Conservation (phyloP, 2,113 vertebrate species). For the Heterochromis multidens region DNA sequence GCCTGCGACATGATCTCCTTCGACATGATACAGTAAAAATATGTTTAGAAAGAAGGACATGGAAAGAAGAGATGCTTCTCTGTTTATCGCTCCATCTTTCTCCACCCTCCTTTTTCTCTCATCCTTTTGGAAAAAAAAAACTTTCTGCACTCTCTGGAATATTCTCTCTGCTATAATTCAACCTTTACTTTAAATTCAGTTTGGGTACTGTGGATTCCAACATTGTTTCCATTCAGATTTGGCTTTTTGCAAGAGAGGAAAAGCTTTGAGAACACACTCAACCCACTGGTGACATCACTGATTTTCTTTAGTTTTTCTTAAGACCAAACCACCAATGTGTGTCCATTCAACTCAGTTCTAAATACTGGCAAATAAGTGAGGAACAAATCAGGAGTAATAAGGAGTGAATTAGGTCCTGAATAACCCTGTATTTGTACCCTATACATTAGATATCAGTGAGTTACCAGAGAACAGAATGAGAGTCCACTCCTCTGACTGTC, state of each 20-base stretch:
- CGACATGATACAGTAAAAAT: slow-evolving; percentile 31
- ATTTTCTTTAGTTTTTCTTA: neutral
- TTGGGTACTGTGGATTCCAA: neutral
- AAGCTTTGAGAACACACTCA: neutral
- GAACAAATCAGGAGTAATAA: neutral
- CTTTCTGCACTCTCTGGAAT: neutral
- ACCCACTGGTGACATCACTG: neutral
- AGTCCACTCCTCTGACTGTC: neutral
- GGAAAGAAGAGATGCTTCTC: slow-evolving; percentile 30
- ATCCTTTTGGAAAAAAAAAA: neutral
- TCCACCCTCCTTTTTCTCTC: slow-evolving; percentile 1
- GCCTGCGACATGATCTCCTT: slow-evolving; percentile 48
- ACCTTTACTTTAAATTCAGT: neutral
- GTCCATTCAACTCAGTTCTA: neutral
- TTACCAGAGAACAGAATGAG: no score
- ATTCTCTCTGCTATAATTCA: neutral
- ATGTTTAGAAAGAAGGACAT: neutral
- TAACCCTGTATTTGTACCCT: no score
- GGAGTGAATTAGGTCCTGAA: no score
- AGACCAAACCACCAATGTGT: neutral
- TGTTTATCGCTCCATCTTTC: slow-evolving; percentile 19
- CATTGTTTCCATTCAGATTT: neutral
- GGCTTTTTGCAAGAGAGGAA: neutral
- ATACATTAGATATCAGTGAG: no score
- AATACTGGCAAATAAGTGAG: neutral